Percentiles rank a stretch among this genome's conserved stretches.
These are phyloP conservation scores for Limosa lapponica DNA, from an alignment of 2,797 vertebrate species.

Conservation along the genomic window DNA sequence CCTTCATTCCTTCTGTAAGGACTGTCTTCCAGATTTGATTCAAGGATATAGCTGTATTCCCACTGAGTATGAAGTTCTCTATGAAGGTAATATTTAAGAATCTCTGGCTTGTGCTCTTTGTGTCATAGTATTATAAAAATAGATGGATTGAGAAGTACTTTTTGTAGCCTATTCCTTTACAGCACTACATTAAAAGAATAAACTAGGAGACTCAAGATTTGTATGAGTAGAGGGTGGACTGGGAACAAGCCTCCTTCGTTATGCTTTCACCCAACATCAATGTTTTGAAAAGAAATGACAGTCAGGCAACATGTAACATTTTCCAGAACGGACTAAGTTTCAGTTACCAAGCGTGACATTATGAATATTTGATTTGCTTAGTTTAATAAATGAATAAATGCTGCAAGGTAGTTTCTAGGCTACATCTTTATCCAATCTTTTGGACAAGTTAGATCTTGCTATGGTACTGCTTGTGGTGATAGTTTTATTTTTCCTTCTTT, in stretches of 20 bases:
- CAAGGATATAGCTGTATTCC: conserved; percentile 45
- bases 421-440: background rate
- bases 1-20: conserved; percentile 72
- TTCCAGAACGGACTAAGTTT: background rate
- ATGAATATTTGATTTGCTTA: background rate
- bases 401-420: background rate
- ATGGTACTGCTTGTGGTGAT: background rate
- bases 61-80: conserved; percentile 1
- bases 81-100: conserved; percentile 58
- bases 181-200: background rate
- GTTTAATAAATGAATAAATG: background rate
- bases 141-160: background rate
- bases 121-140: background rate
- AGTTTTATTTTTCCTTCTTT: background rate
- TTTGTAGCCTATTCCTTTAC: background rate
- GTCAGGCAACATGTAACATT: background rate
- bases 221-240: background rate
- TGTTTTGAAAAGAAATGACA: background rate
- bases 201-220: background rate
- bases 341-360: background rate
- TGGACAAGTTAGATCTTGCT: background rate
- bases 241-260: background rate
- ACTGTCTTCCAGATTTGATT: conserved; percentile 57
- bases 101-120: background rate
- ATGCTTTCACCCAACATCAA: background rate